phyloP scores from a whole-genome alignment of 2,113 vertebrate genomes.

The Syngnathus typhle region DNA sequence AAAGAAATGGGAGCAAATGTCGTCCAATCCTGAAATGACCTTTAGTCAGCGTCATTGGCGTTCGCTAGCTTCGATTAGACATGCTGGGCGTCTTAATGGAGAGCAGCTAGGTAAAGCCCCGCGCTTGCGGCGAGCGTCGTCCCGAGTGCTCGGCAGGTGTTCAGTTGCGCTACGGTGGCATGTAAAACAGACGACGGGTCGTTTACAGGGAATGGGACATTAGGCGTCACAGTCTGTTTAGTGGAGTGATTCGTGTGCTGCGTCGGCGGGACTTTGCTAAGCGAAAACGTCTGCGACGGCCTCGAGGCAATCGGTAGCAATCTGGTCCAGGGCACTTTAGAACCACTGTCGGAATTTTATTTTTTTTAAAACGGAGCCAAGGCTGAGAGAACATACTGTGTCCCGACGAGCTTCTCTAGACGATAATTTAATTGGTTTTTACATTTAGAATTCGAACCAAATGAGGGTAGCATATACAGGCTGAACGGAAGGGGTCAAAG shows the following conservation, averaged over 20 bases:
- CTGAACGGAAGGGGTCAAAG: too few relatives aligned
- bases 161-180: not conserved
- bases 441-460: too few relatives aligned
- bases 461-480: too few relatives aligned
- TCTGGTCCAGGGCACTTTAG: not conserved
- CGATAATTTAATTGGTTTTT: not conserved
- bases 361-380: not conserved
- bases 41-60: not conserved
- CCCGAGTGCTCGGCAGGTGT: not conserved
- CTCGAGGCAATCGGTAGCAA: not conserved
- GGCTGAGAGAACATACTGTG: not conserved
- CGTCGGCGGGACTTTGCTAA: not conserved
- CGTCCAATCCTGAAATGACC: not conserved
- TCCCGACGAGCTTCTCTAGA: not conserved
- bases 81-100: not conserved
- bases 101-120: not conserved
- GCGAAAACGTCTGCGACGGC: not conserved
- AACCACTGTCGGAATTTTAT: not conserved
- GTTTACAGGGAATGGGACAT: not conserved
- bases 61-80: not conserved
- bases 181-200: conserved; percentile 1
- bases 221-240: not conserved
- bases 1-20: not conserved
- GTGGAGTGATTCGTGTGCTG: not conserved
- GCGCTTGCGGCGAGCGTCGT: not conserved